Conservation (phyloP, 2,797 vertebrate species). For the Huso huso region DNA sequence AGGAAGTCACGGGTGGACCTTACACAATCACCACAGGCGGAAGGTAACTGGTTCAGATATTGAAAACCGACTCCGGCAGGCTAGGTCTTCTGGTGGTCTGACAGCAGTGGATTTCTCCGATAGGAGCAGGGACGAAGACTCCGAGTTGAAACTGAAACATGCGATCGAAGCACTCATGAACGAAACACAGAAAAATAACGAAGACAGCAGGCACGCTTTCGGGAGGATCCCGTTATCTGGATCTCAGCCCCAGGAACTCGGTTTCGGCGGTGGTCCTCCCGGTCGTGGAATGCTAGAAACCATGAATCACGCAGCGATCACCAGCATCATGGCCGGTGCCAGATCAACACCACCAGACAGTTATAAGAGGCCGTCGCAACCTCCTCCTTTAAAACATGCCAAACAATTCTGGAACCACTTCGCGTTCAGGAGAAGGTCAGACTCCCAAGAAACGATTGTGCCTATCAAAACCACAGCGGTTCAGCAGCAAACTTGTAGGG, state of each 20-base stretch:
- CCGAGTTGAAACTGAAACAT: constrained; percentile 3
- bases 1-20: constrained; percentile 9
- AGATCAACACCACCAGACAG: constrained; percentile 16
- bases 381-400: constrained; percentile 48
- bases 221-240: neutral
- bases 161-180: constrained; percentile 14
- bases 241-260: neutral
- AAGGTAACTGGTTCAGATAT: constrained; percentile 19
- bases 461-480: constrained; percentile 63
- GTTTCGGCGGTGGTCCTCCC: neutral
- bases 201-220: neutral
- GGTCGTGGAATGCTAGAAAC: constrained; percentile 9
- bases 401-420: constrained; percentile 66
- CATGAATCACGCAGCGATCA: constrained; percentile 13
- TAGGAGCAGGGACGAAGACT: constrained; percentile 18
- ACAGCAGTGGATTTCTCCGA: constrained; percentile 18
- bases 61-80: constrained; percentile 3
- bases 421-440: constrained; percentile 53
- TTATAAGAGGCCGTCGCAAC: constrained; percentile 22
- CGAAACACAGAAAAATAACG: neutral
- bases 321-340: neutral
- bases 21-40: constrained; percentile 20
- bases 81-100: too few relatives aligned
- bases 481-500: constrained; percentile 55
- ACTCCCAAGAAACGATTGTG: constrained; percentile 53